Evolutionary conservation across 2,797 vertebrate genomes (phyloP).

Genomic region (Alca torda): DNA sequence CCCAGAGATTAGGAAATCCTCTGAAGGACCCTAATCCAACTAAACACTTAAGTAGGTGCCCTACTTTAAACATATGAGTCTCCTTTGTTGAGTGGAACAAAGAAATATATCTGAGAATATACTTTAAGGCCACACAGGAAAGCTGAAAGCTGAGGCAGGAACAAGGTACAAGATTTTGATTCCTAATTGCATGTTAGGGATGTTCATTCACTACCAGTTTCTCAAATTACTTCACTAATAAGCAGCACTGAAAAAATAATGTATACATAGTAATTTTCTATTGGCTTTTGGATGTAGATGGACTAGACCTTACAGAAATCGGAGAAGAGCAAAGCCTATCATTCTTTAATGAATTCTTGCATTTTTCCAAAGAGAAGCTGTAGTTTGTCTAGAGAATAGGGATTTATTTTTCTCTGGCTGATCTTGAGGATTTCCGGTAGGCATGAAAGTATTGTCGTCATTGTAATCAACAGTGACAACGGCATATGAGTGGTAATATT

Average conservation of each 20-base stretch:
- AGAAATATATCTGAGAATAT: neutral
- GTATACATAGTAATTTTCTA: neutral
- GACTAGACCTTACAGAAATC: neutral
- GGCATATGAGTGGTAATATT: neutral
- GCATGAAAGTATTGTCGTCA: neutral
- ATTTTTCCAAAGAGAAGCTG: neutral
- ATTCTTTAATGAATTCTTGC: neutral
- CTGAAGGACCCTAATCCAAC: conserved; percentile 29
- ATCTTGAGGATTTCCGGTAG: neutral
- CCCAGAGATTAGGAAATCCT: conserved; percentile 6
- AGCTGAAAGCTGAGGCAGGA: neutral
- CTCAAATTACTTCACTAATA: neutral
- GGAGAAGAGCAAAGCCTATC: neutral
- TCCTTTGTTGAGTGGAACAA: conserved; percentile 5
- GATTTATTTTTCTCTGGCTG: neutral
- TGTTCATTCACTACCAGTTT: neutral
- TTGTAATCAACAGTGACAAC: neutral
- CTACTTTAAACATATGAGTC: neutral
- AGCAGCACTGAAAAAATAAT: neutral
- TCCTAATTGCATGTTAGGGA: neutral
- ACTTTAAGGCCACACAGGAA: neutral
- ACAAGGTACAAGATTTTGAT: neutral
- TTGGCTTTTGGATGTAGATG: neutral
- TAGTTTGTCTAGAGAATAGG: neutral
- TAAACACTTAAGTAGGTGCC: conserved; percentile 21